Evolutionary conservation across 1,140 invertebrate genomes (phyloP), one percentile per base, ranked within the genome.

Genomic region (Drosophila sechellia): DNA sequence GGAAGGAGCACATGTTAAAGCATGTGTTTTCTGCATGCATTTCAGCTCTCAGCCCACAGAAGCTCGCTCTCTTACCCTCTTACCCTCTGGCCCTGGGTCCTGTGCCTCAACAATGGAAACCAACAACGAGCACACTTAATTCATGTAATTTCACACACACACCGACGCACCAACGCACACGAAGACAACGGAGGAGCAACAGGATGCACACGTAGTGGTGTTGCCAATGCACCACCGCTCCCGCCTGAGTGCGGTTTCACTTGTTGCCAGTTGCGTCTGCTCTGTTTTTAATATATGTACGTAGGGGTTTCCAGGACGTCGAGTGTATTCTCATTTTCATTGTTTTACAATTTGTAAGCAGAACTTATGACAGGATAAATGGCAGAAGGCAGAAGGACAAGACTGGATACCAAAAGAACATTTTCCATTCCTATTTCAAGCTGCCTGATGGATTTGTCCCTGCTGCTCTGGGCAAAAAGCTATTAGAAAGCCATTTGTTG

Each of bases 301-400:
- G 46, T 13, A 10, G 13, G 5, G 25, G 22, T 17, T 8, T 37
- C 50, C 46, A 46, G 45, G 45, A 55, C 60, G 57, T 77, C 48
- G 40, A 46, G 57, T 65, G 66, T 46, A 69, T 76, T 83, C 78
- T 73, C 78, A 89, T 87, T 89, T 89, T 79, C 84, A 87, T 87
- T 87, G 84, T 87, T 87, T 87, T 87, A 87, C 84, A 87, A 87
- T 87, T 80, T 87, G 84, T 89, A 87, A 87, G 84, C 79, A 89
- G 68, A 87, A 87, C 84, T 87, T 87, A 87, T 87, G 84, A 89
- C 77, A 89, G 84, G 83, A 83, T 86, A 87, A 86, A 73, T 78
- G 75, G 52, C 75, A 75, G 48, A 40, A 69, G 75, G 52, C 75
- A 75, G 48, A 40, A 69, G 40, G 69, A 59, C 31, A 20, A 52